Evolutionary conservation across 2,888 invertebrate genomes (phyloP), one percentile per base, ranked within the genome.

Genomic region (Stenodera caucasica): DNA sequence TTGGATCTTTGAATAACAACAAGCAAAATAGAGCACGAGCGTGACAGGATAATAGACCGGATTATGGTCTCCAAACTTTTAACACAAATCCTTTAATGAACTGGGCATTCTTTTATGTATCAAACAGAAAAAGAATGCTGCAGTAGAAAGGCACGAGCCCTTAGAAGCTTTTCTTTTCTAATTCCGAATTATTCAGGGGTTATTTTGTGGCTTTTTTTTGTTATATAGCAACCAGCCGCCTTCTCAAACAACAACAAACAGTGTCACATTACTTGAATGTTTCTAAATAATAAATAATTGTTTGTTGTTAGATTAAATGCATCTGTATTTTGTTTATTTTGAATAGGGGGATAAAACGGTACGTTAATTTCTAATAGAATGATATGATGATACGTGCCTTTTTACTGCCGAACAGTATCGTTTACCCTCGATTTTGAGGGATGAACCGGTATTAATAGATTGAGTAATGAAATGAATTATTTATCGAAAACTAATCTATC

Each of bases 361-460:
- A 57, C 23, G 57, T 61, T 57, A 57, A 45, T 33, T 57, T 61
- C 45, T 61, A 61, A 61, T 61, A 53, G 61, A 50, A 50, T 40
- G 49, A 23, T 61, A 49, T 14, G 21, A 40, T 45, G 40, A 14
- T 57, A 61, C 55, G 57, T 54, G 53, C 40, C 57, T 57, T 61
- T 61, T 61, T 51, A 15, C 26, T 53, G 50, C 33, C 40, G 49
- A 49, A 50, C 12, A 33, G 57, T 56, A 61, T 61, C 57, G 50
- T 14, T 61, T 61, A 57, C 56, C 53, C 5, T 7, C 37, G 6
- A 14, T n/a, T 14, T 14, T 18, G 18, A 40, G 37, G 37, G 37
- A 40, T 40, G 37, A 40, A 18, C 21, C 15, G 18, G 40, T 26
- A 26, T 18, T 40, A 18, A 21, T 40, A 40, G 9, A 30, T 30